These are phyloP conservation scores for Drosophila sucinea DNA, from an alignment of 1,140 invertebrate genomes.

Conservation along the genomic window DNA sequence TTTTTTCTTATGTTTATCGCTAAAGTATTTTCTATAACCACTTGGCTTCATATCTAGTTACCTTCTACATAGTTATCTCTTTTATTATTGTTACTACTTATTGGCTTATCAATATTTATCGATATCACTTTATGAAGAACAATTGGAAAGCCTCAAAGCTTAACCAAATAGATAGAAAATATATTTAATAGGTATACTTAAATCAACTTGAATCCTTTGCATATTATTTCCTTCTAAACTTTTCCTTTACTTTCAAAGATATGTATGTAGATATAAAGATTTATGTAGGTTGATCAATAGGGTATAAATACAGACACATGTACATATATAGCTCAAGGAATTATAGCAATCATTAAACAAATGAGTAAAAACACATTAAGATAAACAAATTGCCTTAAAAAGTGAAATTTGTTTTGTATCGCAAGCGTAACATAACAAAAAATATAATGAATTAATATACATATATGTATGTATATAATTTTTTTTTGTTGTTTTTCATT, in stretches of 20 bases:
- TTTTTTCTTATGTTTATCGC: too few relatives aligned
- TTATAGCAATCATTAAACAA: conserved; percentile 22
- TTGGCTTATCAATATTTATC: too few relatives aligned
- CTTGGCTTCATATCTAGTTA: too few relatives aligned
- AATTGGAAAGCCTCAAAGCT: too few relatives aligned
- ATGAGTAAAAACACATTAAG: conserved; percentile 20
- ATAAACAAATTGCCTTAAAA: conserved; percentile 51
- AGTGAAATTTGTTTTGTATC: conserved; percentile 40
- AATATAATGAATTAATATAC: conserved; percentile 32
- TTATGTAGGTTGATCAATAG: background rate
- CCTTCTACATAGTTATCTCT: too few relatives aligned
- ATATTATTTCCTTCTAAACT: too few relatives aligned
- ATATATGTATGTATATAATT: conserved; percentile 17
- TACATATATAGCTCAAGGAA: background rate
- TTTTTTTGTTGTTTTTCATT: conserved; percentile 14
- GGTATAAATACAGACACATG: background rate
- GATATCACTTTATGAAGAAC: too few relatives aligned
- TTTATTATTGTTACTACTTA: too few relatives aligned
- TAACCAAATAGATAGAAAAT: too few relatives aligned
- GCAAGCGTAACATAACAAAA: conserved; percentile 38
- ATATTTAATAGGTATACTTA: too few relatives aligned
- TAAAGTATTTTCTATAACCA: too few relatives aligned
- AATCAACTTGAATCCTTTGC: too few relatives aligned
- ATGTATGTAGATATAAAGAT: background rate
- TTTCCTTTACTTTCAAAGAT: background rate